Evolutionary conservation across 2,888 invertebrate genomes (phyloP), one percentile per base, ranked within the genome.

Genomic region (Ennomos erosarius): DNA sequence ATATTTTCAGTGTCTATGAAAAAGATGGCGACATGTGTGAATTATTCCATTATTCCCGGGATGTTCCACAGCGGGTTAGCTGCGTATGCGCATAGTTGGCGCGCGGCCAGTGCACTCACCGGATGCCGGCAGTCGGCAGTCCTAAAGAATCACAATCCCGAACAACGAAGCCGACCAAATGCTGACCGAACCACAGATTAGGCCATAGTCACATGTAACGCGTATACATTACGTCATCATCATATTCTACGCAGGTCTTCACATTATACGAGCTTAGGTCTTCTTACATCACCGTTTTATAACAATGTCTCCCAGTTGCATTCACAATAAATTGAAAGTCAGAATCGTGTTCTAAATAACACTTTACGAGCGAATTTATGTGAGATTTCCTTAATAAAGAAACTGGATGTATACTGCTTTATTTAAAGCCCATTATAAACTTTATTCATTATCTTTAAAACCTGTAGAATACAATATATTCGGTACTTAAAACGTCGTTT

Each of bases 61-160:
- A 78, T 78, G 82, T 82, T 83, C 83, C 84, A 79, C 76, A 78
- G 70, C 69, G 75, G 67, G 78, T 79, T 81, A 81, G 83, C 82
- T 68, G 76, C 72, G 81, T 71, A 73, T 69, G 82, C 81, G 81
- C 81, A 82, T 80, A 73, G 59, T 83, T 84, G 84, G 84, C 82
- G 35, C 64, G 5, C 12, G n/a, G 84, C 90, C 90, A 88, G 71
- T 88, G 89, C 88, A 88, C 75, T 80, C 76, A 56, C 67, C 84
- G 85, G 85, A 86, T 85, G 76, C 82, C 79, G 69, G 69, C 70
- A 77, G 76, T 74, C 55, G 34, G 39, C 49, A 37, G 38, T 50
- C 72, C 75, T 73, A 64, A 68, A 74, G 73, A 76, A 77, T 77
- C 71, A 61, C 60, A 68, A 67, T 55, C 54, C 55, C 47, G 59